Base-by-base conservation (phyloP, 2,113 vertebrate genomes). In the Dromaius novaehollandiae region DNA sequence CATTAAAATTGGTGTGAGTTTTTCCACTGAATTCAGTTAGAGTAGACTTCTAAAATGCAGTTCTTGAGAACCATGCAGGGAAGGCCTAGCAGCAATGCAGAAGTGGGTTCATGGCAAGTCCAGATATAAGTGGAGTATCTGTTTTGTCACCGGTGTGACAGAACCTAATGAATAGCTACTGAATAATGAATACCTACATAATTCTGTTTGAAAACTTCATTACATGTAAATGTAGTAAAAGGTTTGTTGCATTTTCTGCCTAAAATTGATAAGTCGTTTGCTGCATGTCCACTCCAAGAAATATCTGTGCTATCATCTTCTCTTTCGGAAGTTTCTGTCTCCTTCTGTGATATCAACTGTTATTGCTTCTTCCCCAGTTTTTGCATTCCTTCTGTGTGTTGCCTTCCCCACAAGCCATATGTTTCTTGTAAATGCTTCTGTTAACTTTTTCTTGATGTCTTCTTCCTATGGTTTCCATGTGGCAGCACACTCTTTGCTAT, bases 381-480 rank as follows among this genome's bases (percentile, higher is more conserved):
- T 69, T 77, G 9, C n/a, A 77, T 73, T 85, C 42, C 7, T 90
- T 71, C 48, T 75, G 30, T 79, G 34, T 69, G 68, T 56, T 90
- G 51, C 26, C 38, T 81, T 81, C 53, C 28, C 38, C 77, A 32
- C 25, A 85, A 64, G 16, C 17, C 71, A 61, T 86, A 44, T 48
- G 61, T 77, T 95, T 76, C 51, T 82, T 80, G 61, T 85, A 94
- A 89, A 80, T 73, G 42, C 40, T 93, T 88, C 55, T 90, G 66
- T 75, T 82, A 80, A 34, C 7, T 36, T 92, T 85, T 86, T 58
- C 42, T 89, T 61, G 28, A 70, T 78, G 58, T 9, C 4, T 71
- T 71, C 70, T 88, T 93, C 82, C 53, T 86, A 14, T 64, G 21
- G 5, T 64, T 94, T 91, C 38, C 73, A 6, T 58, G 68, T n/a